These are phyloP conservation scores for Pluvianellus socialis DNA, from an alignment of 2,113 vertebrate species.

Conservation along the genomic window DNA sequence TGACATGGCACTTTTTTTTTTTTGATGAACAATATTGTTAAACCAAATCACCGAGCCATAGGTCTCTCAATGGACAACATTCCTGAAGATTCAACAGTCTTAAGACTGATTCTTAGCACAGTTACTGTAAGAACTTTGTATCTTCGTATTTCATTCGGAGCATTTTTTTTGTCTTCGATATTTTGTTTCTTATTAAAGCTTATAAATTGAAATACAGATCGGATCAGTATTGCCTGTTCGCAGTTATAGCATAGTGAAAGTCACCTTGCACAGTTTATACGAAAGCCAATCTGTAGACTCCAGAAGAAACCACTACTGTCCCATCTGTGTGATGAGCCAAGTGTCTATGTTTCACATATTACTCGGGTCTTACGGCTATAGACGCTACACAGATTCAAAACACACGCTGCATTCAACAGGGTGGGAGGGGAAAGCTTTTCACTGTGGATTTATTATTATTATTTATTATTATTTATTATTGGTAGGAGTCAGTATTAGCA, in stretches of 20 bases:
- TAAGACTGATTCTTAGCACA: background rate
- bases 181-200: background rate
- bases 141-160: background rate
- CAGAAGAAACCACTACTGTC: accelerated
- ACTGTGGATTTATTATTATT: background rate
- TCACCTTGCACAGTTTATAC: too few species aligned
- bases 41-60: background rate
- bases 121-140: background rate
- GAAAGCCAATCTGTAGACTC: background rate
- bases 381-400: background rate
- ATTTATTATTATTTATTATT: background rate
- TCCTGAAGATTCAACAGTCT: background rate
- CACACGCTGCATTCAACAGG: accelerated
- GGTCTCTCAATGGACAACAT: background rate
- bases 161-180: background rate
- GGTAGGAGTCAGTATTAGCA: background rate
- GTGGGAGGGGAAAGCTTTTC: accelerated
- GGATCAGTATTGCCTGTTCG: background rate
- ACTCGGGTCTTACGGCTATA: accelerated
- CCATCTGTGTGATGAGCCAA: background rate
- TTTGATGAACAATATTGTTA: background rate
- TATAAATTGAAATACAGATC: background rate
- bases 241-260: background rate
- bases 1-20: background rate
- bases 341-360: accelerated